These are phyloP conservation scores for Beaufortia kweichowensis DNA, from an alignment of 2,113 vertebrate genomes.

Conservation along the genomic window DNA sequence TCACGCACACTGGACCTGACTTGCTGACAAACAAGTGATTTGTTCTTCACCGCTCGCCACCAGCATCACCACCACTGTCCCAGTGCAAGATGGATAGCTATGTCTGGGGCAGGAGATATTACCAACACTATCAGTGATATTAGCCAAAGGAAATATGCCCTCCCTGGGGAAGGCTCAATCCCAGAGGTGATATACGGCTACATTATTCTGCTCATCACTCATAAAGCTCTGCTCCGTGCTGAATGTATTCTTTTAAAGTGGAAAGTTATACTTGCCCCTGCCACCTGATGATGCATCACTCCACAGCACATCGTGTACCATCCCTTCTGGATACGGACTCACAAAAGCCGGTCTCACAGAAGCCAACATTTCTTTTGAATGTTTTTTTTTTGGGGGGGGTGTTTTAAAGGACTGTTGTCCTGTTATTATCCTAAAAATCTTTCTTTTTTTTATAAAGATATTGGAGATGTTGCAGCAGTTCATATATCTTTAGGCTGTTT, in stretches of 20 bases:
- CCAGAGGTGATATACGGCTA: slow-evolving; percentile 42
- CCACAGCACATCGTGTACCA: neutral
- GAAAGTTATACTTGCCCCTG: slow-evolving; percentile 37
- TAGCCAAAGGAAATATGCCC: slow-evolving; percentile 54
- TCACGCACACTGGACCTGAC: slow-evolving; percentile 33
- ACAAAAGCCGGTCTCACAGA: neutral
- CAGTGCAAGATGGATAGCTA: slow-evolving; percentile 38
- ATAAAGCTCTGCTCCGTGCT: slow-evolving; percentile 37
- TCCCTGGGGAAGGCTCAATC: slow-evolving; percentile 48
- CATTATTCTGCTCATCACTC: slow-evolving; percentile 43
- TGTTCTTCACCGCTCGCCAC: slow-evolving; percentile 46
- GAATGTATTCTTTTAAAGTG: slow-evolving; percentile 50
- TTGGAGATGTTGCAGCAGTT: no score
- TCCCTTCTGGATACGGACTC: slow-evolving; percentile 19
- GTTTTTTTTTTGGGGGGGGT: neutral
- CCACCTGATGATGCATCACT: slow-evolving; percentile 37
- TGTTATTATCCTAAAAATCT: no score
- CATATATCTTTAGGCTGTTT: no score
- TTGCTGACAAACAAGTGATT: slow-evolving; percentile 54
- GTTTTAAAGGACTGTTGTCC: no score
- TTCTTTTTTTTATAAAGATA: no score
- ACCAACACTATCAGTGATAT: slow-evolving; percentile 56
- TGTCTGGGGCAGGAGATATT: slow-evolving; percentile 47
- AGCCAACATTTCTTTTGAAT: neutral
- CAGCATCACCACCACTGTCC: slow-evolving; percentile 33